Percentiles rank a stretch among this genome's conserved stretches.
phyloP scores from a whole-genome alignment of 2,113 vertebrate species.

The Prunella fulvescens region DNA sequence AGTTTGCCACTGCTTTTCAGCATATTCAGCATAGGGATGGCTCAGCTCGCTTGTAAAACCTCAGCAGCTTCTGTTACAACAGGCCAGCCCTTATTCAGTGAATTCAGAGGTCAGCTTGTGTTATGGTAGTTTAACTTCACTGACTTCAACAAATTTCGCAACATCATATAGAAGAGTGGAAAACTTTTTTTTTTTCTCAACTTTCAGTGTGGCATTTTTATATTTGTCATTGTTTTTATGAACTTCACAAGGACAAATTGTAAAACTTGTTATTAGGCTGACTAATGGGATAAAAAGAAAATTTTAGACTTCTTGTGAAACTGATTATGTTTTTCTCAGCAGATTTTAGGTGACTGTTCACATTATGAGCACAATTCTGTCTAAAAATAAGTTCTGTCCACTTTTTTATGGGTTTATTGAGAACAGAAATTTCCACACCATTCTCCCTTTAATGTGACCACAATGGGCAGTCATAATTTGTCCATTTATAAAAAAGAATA shows the following conservation, averaged over 20 bases:
- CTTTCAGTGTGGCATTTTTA: slow-evolving; percentile 52
- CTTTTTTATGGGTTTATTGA: slow-evolving; percentile 48
- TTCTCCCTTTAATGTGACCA: slow-evolving; percentile 55
- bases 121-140: neutral
- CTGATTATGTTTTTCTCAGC: slow-evolving; percentile 42
- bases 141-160: neutral
- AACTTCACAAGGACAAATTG: slow-evolving; percentile 28
- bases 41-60: neutral
- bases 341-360: slow-evolving; percentile 59
- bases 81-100: neutral
- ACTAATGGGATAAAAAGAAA: slow-evolving; percentile 61
- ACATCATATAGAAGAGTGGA: slow-evolving; percentile 16
- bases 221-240: slow-evolving; percentile 31
- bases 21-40: neutral
- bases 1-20: slow-evolving; percentile 21
- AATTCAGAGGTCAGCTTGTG: neutral
- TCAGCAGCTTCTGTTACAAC: neutral
- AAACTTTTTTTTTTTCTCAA: neutral
- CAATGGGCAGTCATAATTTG: slow-evolving; percentile 32
- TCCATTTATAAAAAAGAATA: slow-evolving; percentile 45
- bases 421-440: slow-evolving; percentile 60
- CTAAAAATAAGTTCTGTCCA: slow-evolving; percentile 55
- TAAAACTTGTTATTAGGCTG: slow-evolving; percentile 53
- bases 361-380: slow-evolving; percentile 31
- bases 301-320: slow-evolving; percentile 45